phyloP scores from a whole-genome alignment of 37 sponge, comb jelly and placozoan species.

The Bolinopsis microptera region DNA sequence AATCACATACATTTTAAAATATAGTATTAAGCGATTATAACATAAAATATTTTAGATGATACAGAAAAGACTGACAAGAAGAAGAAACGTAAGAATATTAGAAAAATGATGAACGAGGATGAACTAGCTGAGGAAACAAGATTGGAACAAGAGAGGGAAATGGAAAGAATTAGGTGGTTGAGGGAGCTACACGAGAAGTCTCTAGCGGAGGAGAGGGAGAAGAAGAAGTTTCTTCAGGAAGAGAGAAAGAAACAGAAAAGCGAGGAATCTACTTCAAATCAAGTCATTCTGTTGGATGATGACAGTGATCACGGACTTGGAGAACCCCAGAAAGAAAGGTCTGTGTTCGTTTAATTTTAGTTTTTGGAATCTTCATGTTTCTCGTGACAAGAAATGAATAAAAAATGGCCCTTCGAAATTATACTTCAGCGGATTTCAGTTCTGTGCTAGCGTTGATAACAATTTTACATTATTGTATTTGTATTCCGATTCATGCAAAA shows the following conservation, averaged over 20 bases:
- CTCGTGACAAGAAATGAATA: too few species aligned
- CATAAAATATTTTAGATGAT: background rate
- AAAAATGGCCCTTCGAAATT: too few species aligned
- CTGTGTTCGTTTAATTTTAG: too few species aligned
- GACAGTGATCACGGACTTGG: constrained; percentile 54
- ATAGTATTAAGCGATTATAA: background rate
- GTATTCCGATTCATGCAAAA: too few species aligned
- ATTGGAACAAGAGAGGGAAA: constrained; percentile 47
- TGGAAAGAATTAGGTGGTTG: constrained; percentile 48
- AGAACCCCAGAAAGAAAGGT: background rate
- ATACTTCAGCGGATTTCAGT: too few species aligned
- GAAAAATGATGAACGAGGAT: constrained; percentile 56
- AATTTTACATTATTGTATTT: too few species aligned
- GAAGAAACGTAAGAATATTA: constrained; percentile 44
- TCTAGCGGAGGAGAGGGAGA: constrained; percentile 9
- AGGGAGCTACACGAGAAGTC: constrained; percentile 16
- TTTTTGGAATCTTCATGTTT: too few species aligned
- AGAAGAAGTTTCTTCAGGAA: background rate
- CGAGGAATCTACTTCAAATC: background rate
- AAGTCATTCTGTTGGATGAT: background rate
- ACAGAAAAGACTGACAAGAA: background rate
- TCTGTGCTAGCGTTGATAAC: too few species aligned
- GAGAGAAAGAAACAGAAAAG: constrained; percentile 48
- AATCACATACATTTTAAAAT: too few species aligned
- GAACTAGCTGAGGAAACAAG: constrained; percentile 63